Evolutionary conservation across 2,113 vertebrate genomes (phyloP).

Genomic region (Panthera uncia): DNA sequence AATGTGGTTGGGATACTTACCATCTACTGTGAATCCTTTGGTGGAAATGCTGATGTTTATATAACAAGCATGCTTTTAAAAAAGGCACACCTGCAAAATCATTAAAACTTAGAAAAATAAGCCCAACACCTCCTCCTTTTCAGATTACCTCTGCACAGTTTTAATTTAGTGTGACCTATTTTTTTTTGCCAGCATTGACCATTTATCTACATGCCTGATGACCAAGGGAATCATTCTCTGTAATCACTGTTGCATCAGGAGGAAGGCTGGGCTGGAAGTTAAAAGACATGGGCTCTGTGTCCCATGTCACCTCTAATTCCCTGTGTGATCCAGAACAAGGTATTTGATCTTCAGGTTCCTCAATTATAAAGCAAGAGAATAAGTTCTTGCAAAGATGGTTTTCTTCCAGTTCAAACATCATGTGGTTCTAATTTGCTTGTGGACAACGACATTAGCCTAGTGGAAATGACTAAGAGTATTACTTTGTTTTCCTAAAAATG

Average conservation of each 20-base stretch:
- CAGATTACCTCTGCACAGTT: not conserved
- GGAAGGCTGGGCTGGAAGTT: not conserved
- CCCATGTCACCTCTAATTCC: not conserved
- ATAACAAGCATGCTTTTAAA: slow-evolving; percentile 4
- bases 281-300: not conserved
- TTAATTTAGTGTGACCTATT: not conserved
- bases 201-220: not conserved
- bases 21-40: not conserved
- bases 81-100: not conserved
- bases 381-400: not conserved
- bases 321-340: not conserved
- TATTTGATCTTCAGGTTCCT: slow-evolving; percentile 3
- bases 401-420: slow-evolving; percentile 41
- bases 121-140: not conserved
- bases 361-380: slow-evolving; percentile 47
- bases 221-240: not conserved
- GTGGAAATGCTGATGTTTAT: not conserved
- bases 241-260: not conserved
- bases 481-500: slow-evolving; percentile 63
- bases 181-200: not conserved
- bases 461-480: slow-evolving; percentile 47
- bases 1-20: not conserved
- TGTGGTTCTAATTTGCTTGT: slow-evolving; percentile 45
- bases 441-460: slow-evolving; percentile 45
- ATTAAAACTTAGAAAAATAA: not conserved